Conservation (phyloP, 2,888 invertebrate species). For the Harpalus rufipes region DNA sequence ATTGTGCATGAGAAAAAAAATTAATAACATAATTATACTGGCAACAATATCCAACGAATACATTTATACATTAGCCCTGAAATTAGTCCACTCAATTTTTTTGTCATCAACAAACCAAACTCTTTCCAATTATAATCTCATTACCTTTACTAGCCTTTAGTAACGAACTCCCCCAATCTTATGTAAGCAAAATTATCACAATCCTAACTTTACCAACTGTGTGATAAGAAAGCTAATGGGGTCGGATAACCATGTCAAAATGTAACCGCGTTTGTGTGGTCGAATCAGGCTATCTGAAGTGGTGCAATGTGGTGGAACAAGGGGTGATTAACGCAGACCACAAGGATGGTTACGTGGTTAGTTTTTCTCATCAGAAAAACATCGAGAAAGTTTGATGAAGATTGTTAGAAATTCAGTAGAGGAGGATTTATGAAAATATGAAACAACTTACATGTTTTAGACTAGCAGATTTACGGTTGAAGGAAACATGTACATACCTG, state of each 20-base stretch:
- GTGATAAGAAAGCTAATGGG: conserved; percentile 2
- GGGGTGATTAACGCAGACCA: background rate
- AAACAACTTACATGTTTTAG: background rate
- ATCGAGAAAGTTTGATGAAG: background rate
- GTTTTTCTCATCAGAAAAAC: background rate
- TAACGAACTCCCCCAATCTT: background rate
- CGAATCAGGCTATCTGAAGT: background rate
- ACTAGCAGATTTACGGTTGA: too few relatives aligned
- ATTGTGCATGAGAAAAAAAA: too few relatives aligned
- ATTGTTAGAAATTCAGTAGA: background rate
- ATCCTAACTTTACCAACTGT: background rate
- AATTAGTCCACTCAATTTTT: background rate
- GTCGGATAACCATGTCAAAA: conserved; percentile 28
- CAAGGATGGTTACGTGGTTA: background rate
- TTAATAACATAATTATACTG: too few relatives aligned
- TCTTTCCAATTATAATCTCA: background rate
- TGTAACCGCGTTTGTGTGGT: conserved; percentile 1
- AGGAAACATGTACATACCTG: too few relatives aligned
- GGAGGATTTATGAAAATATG: background rate
- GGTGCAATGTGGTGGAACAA: background rate
- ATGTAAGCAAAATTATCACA: background rate
- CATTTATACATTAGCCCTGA: background rate
- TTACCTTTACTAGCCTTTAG: background rate
- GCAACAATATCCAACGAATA: background rate
- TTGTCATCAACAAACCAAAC: background rate